Conservation (phyloP, 2,797 vertebrate genomes). For the Chaetophractus vellerosus region DNA sequence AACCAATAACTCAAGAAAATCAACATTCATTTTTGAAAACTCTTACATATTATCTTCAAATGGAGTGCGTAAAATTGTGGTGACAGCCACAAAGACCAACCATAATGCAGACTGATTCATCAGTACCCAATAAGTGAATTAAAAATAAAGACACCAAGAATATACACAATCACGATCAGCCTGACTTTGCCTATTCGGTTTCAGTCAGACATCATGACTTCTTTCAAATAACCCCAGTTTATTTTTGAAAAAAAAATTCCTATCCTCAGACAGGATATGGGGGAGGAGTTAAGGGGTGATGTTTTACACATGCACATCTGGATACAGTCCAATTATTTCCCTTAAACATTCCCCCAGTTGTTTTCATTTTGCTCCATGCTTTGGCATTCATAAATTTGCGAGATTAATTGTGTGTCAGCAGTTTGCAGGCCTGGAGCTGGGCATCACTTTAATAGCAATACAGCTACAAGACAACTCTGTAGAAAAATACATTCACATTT, state of each 20-base stretch:
- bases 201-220: slow-evolving; percentile 87
- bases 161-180: slow-evolving; percentile 80
- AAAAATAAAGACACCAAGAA: slow-evolving; percentile 80
- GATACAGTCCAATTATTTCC: slow-evolving; percentile 89
- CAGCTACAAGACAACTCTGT: slow-evolving; percentile 87
- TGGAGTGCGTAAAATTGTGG: not conserved
- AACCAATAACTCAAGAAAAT: slow-evolving; percentile 39
- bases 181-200: slow-evolving; percentile 86
- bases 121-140: slow-evolving; percentile 54
- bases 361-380: slow-evolving; percentile 91
- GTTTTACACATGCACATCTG: slow-evolving; percentile 92
- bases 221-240: slow-evolving; percentile 89
- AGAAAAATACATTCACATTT: slow-evolving; percentile 80
- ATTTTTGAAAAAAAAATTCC: slow-evolving; percentile 88
- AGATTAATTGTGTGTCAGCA: slow-evolving; percentile 91
- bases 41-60: slow-evolving; percentile 54
- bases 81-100: slow-evolving; percentile 27
- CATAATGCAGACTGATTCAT: slow-evolving; percentile 67
- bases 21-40: not conserved
- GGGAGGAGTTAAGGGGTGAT: slow-evolving; percentile 90
- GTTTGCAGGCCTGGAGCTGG: slow-evolving; percentile 88
- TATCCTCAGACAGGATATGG: slow-evolving; percentile 90
- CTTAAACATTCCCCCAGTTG: slow-evolving; percentile 91
- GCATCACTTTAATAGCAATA: slow-evolving; percentile 84
- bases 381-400: slow-evolving; percentile 91